phyloP scores from a whole-genome alignment of 1,140 invertebrate species.

The Lysiphlebus fabarum region DNA sequence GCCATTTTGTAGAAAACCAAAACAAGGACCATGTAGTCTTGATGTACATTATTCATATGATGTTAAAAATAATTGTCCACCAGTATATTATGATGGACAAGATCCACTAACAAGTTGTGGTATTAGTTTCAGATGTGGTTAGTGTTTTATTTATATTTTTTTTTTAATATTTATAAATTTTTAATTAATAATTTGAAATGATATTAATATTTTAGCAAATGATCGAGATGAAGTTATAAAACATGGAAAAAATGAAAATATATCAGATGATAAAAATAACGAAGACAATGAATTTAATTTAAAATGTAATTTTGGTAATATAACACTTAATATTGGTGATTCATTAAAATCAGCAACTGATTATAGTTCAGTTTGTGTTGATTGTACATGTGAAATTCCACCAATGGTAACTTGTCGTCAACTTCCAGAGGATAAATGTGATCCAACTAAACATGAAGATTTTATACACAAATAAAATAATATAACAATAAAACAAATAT shows the following conservation, averaged over 20 bases:
- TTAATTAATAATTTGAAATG: too few species aligned
- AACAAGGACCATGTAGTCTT: constrained; percentile 24
- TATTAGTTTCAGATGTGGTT: constrained; percentile 35
- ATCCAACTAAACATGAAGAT: constrained; percentile 16
- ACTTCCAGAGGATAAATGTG: constrained; percentile 26
- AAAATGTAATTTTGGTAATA: constrained; percentile 32
- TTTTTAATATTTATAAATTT: too few species aligned
- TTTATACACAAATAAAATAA: too few species aligned
- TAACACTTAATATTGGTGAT: constrained; percentile 37
- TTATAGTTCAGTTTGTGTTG: constrained; percentile 32
- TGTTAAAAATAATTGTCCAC: constrained; percentile 33
- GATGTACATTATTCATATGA: constrained; percentile 19
- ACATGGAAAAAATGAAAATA: not conserved
- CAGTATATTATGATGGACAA: constrained; percentile 31
- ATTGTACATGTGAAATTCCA: constrained; percentile 40
- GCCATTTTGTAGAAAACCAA: constrained; percentile 34
- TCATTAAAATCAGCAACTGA: constrained; percentile 29
- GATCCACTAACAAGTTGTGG: constrained; percentile 29
- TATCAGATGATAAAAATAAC: constrained; percentile 4
- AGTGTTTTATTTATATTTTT: constrained; percentile 23
- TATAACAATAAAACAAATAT: too few species aligned
- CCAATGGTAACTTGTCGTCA: constrained; percentile 32
- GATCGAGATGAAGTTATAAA: constrained; percentile 1
- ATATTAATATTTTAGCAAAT: not conserved
- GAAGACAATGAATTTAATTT: constrained; percentile 12